phyloP scores from a whole-genome alignment of 2,888 invertebrate species.

The Ichneumoninae sp. region DNA sequence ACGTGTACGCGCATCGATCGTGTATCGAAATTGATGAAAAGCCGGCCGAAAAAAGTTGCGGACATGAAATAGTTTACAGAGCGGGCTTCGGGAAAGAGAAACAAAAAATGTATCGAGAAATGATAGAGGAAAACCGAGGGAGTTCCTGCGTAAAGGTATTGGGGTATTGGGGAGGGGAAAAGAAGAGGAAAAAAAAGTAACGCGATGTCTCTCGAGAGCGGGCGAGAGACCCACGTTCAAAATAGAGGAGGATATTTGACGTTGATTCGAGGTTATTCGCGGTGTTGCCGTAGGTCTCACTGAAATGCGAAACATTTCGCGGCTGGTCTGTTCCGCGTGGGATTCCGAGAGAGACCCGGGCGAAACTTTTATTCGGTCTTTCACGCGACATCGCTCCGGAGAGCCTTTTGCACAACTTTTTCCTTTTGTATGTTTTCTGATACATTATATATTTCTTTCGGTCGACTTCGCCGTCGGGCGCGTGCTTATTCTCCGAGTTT shows the following conservation, averaged over 20 bases:
- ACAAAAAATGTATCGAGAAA: slow-evolving; percentile 4
- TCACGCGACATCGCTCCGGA: slow-evolving; percentile 35
- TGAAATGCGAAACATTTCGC: slow-evolving; percentile 24
- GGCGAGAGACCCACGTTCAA: slow-evolving; percentile 31
- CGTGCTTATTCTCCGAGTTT: slow-evolving; percentile 29
- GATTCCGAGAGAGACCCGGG: slow-evolving; percentile 19
- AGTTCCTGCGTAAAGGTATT: slow-evolving; percentile 7
- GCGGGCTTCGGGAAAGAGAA: not conserved
- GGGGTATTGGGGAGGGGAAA: not conserved
- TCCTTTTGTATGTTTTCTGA: slow-evolving; percentile 25
- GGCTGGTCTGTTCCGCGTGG: not conserved
- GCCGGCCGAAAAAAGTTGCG: not conserved
- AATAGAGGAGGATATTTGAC: slow-evolving; percentile 44
- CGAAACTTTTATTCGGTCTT: slow-evolving; percentile 42
- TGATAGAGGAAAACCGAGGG: slow-evolving; percentile 5
- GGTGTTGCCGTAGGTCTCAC: not conserved
- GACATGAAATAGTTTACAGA: slow-evolving; percentile 9
- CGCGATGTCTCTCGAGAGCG: slow-evolving; percentile 32
- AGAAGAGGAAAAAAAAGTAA: slow-evolving; percentile 2
- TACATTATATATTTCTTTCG: slow-evolving; percentile 35
- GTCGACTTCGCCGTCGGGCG: slow-evolving; percentile 18
- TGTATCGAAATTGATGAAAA: slow-evolving; percentile 13
- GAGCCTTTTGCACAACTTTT: slow-evolving; percentile 30
- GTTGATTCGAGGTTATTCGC: slow-evolving; percentile 38
- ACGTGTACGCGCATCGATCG: not conserved